Base-by-base conservation (phyloP, 2,113 vertebrate species). In the Argyrosomus japonicus region DNA sequence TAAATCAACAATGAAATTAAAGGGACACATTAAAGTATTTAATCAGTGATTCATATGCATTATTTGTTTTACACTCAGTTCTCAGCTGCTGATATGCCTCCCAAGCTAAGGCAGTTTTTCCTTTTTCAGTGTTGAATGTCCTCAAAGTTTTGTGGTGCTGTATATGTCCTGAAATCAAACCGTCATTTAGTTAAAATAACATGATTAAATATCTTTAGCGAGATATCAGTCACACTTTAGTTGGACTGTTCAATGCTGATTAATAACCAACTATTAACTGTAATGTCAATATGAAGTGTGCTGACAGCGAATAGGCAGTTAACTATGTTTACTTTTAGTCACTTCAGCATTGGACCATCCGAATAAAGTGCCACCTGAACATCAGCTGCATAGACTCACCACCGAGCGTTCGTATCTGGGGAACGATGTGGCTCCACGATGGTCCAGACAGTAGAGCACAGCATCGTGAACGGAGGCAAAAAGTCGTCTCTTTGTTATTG, bases 381-480 rank as follows among this genome's bases (percentile, higher is more conserved):
- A 47, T 36, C 36, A 51, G 36, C 8, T 45, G 5, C 12, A 23
- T 4, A 48, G 23, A 93, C 88, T 76, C 80, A 95, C 95, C 84
- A 74, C 21, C 36, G 65, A 77, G 12, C 73, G 73, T 36, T 94
- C 88, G 7, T 88, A 88, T 90, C 50, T 80, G 60, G 87, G 61
- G 23, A 88, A 1, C 0, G 77, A 79, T 43, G 88, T 58, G 0
- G 89, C 82, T 47, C 89, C 92, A 0, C 72, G 90, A 29, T 91
- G 82, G 60, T 92, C 60, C 58, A 93, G 83, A 82, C 95, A 89
- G 83, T 96, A 94, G 64, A 91, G 85, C 74, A 98, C 96, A 0
- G 98, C 96, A 0, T 97, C 97, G 0, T 98, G 97, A 60, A 99
- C 93, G 0, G 97, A 96, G 61, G 95, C 93, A 64, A 99, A 99